phyloP scores from a whole-genome alignment of 2,888 invertebrate genomes.

The Eupithecia insigniata region DNA sequence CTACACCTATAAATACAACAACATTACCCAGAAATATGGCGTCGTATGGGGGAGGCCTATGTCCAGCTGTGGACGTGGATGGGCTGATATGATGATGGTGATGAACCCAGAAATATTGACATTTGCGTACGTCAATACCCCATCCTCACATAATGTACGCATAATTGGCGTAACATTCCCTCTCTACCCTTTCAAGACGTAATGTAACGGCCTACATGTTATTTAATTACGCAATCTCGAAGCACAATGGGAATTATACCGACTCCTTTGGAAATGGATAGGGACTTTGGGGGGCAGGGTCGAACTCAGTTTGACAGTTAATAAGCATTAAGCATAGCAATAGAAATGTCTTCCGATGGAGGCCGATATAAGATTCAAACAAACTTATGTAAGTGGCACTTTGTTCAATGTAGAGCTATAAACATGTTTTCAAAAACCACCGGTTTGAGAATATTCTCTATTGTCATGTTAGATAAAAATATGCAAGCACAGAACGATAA shows the following conservation, averaged over 20 bases:
- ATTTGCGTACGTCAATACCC: slow-evolving; percentile 70
- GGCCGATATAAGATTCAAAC: not conserved
- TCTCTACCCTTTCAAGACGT: slow-evolving; percentile 82
- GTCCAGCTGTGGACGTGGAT: no score
- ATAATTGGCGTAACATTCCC: slow-evolving; percentile 84
- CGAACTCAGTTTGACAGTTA: slow-evolving; percentile 44
- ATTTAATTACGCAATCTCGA: slow-evolving; percentile 83
- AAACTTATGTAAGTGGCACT: not conserved
- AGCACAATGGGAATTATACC: slow-evolving; percentile 79
- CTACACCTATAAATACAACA: not conserved
- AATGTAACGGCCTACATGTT: slow-evolving; percentile 82
- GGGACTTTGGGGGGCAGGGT: slow-evolving; percentile 50
- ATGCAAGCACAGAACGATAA: not conserved
- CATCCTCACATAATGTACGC: slow-evolving; percentile 81
- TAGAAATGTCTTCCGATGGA: not conserved
- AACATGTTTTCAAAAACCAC: not conserved
- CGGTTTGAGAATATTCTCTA: not conserved
- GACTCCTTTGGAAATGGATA: slow-evolving; percentile 59
- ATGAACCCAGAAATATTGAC: slow-evolving; percentile 36
- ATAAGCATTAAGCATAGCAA: not conserved
- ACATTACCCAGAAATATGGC: no score
- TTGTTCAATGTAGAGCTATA: not conserved
- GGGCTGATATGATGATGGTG: no score
- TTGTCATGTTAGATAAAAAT: not conserved
- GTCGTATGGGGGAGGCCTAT: no score